Evolutionary conservation across 2,113 vertebrate genomes (phyloP).

Genomic region (Hyperoodon ampullatus): DNA sequence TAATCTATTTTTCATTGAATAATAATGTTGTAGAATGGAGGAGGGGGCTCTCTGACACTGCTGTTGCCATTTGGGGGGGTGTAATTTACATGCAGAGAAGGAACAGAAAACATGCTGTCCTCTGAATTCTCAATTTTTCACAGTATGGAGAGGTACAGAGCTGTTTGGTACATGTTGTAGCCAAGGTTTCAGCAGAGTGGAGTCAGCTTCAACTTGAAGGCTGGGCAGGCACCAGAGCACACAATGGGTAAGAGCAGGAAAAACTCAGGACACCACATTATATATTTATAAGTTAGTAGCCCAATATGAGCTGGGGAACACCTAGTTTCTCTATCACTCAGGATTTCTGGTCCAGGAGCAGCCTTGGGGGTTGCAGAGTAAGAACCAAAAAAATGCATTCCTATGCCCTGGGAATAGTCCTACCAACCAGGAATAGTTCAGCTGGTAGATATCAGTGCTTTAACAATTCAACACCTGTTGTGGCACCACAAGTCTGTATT

Average conservation of each 20-base stretch:
- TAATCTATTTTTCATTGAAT: not conserved
- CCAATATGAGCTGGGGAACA: not conserved
- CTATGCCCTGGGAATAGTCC: not conserved
- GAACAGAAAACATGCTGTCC: not conserved
- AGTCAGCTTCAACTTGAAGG: not conserved
- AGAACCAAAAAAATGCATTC: not conserved
- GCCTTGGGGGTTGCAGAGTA: no score
- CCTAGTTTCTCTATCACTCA: not conserved
- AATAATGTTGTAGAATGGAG: not conserved
- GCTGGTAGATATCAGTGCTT: not conserved
- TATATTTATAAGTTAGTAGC: not conserved
- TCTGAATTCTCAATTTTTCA: not conserved
- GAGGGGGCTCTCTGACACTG: not conserved
- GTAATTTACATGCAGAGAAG: not conserved
- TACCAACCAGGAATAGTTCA: not conserved
- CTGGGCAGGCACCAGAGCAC: not conserved
- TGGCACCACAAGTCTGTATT: not conserved
- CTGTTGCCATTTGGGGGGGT: not conserved
- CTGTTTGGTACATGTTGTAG: not conserved
- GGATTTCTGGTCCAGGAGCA: not conserved
- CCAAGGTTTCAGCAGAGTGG: not conserved
- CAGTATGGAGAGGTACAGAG: not conserved
- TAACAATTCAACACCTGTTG: not conserved
- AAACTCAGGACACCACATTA: rapidly evolving
- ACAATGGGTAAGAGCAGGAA: not conserved